A percentile compares a stretch with the other conserved stretches of the same genome.
These are phyloP conservation scores for Drosophila lacteicornis DNA, from an alignment of 1,140 invertebrate genomes.

Conservation along the genomic window DNA sequence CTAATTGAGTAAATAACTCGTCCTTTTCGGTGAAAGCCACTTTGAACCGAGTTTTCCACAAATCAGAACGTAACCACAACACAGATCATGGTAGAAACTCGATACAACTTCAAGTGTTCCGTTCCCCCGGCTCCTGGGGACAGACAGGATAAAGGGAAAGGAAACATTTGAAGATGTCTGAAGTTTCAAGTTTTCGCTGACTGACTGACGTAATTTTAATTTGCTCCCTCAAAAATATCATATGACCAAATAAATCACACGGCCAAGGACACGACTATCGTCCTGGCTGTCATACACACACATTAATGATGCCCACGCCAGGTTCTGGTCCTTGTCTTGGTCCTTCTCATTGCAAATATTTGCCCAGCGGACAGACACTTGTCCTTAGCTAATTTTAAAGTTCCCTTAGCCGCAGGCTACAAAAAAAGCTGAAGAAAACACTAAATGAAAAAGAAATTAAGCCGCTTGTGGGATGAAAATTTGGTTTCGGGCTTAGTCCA, in stretches of 20 bases:
- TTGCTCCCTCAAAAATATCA: slow-evolving; percentile 53
- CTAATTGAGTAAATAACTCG: slow-evolving; percentile 39
- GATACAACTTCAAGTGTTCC: slow-evolving; percentile 51
- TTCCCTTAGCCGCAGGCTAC: slow-evolving; percentile 6
- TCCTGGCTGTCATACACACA: slow-evolving; percentile 19
- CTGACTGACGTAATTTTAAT: slow-evolving; percentile 62
- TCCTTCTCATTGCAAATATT: slow-evolving; percentile 35
- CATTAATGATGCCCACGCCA: slow-evolving; percentile 50
- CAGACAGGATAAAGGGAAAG: slow-evolving; percentile 1
- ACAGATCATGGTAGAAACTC: slow-evolving; percentile 17
- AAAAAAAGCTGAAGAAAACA: slow-evolving; percentile 1
- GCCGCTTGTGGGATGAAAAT: slow-evolving; percentile 16
- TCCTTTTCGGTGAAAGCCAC: slow-evolving; percentile 3
- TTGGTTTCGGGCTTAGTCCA: slow-evolving; percentile 13
- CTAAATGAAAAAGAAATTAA: slow-evolving; percentile 26
- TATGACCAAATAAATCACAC: slow-evolving; percentile 61
- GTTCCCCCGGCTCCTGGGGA: neutral
- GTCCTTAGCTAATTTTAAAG: slow-evolving; percentile 55
- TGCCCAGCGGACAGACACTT: slow-evolving; percentile 30
- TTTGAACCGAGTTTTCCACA: slow-evolving; percentile 27
- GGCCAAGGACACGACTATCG: slow-evolving; percentile 45
- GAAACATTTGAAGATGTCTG: slow-evolving; percentile 48
- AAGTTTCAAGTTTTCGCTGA: slow-evolving; percentile 43
- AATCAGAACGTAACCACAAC: slow-evolving; percentile 45
- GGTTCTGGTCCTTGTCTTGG: slow-evolving; percentile 13